Evolutionary conservation across 2,888 invertebrate genomes (phyloP).

Genomic region (Leucoptera coffeella): DNA sequence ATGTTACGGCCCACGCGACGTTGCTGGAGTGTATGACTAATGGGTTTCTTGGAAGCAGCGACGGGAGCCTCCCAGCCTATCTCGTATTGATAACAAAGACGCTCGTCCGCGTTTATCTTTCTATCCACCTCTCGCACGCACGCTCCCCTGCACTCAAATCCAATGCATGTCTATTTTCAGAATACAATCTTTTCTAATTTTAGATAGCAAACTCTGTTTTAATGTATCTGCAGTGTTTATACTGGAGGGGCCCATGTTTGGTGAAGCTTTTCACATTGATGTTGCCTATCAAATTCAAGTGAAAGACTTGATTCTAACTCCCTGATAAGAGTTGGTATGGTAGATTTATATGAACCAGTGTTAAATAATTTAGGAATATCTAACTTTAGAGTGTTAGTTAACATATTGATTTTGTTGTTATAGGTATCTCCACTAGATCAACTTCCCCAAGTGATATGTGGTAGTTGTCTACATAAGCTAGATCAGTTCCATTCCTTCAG

Average conservation of each 20-base stretch:
- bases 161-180: conserved; percentile 32
- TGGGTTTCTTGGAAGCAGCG: conserved; percentile 46
- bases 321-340: too few species aligned
- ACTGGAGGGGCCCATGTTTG: conserved; percentile 18
- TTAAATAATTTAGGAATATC: too few species aligned
- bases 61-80: conserved; percentile 9
- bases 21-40: conserved; percentile 48
- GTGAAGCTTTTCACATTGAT: conserved; percentile 8
- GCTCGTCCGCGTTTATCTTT: conserved; percentile 15
- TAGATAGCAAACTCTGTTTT: conserved; percentile 36
- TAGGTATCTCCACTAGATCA: conserved; percentile 72
- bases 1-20: conserved; percentile 54
- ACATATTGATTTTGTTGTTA: too few species aligned
- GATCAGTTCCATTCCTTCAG: conserved; percentile 72
- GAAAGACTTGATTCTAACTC: not conserved
- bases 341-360: too few species aligned
- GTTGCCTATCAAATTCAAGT: not conserved
- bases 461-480: conserved; percentile 68
- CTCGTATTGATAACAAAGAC: conserved; percentile 46
- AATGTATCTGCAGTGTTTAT: conserved; percentile 30
- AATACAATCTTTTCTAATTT: conserved; percentile 44
- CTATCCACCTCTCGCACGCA: conserved; percentile 8
- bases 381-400: too few species aligned
- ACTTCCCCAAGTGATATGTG: conserved; percentile 72
- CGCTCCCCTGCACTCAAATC: conserved; percentile 11